Percentiles rank a stretch among this genome's conserved stretches.
Conservation (phyloP, 2,113 vertebrate species). For the Raja brachyura region DNA sequence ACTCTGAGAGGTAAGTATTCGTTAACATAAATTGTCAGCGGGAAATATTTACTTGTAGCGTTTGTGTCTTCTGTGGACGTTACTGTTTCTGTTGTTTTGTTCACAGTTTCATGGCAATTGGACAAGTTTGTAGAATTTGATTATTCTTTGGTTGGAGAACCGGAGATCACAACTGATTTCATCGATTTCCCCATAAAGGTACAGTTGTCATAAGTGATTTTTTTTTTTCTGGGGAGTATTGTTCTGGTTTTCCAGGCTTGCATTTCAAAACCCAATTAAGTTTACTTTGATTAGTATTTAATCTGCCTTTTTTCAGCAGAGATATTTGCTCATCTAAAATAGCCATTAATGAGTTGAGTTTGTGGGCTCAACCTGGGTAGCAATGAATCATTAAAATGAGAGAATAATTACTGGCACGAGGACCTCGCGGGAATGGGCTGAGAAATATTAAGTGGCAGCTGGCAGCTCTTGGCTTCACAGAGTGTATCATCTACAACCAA, state of each 20-base stretch:
- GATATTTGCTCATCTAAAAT: background rate
- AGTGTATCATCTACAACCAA: background rate
- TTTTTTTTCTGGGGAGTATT: too few relatives aligned
- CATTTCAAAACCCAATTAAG: background rate
- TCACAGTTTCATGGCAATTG: constrained; percentile 56
- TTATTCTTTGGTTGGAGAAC: constrained; percentile 58
- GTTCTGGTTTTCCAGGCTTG: background rate
- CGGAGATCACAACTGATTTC: constrained; percentile 46
- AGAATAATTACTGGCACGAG: too few relatives aligned
- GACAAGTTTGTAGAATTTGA: constrained; percentile 62
- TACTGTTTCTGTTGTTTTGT: constrained; percentile 10
- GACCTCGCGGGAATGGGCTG: too few relatives aligned
- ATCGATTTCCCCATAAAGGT: constrained; percentile 60
- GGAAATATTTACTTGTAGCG: background rate
- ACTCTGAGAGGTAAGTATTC: background rate
- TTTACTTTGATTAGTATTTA: background rate
- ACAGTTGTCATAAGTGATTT: background rate
- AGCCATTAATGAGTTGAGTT: background rate
- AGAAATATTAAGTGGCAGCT: background rate
- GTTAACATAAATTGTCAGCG: too few relatives aligned
- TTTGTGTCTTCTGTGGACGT: background rate
- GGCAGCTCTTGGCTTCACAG: too few relatives aligned
- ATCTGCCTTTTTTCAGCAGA: background rate
- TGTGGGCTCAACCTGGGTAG: background rate
- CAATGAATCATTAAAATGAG: background rate